These are phyloP conservation scores for Naja naja DNA, from an alignment of 2,113 vertebrate species.

Conservation along the genomic window DNA sequence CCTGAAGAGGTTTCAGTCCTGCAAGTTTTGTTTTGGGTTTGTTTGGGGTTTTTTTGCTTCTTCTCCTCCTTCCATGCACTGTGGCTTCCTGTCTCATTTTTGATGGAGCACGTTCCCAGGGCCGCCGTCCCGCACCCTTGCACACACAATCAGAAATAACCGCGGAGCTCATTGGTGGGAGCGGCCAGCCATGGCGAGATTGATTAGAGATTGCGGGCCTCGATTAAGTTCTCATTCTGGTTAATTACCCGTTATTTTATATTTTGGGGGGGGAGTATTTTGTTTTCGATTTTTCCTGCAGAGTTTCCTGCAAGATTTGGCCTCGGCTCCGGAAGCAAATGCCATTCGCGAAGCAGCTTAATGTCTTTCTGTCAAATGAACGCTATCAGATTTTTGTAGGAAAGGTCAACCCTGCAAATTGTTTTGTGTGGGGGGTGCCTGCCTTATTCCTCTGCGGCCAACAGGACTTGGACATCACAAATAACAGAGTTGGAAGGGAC, in stretches of 20 bases:
- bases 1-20: not conserved
- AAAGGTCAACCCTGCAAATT: constrained; percentile 15
- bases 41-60: too few relatives aligned
- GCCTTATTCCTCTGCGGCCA: constrained; percentile 17
- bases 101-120: constrained; percentile 44
- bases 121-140: constrained; percentile 10
- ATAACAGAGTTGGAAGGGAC: not conserved
- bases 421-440: not conserved
- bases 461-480: not conserved
- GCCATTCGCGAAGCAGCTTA: fast-evolving
- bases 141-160: constrained; percentile 59
- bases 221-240: constrained; percentile 49
- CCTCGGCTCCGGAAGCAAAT: fast-evolving
- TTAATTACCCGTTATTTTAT: constrained; percentile 60
- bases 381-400: constrained; percentile 28
- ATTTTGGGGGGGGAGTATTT: not conserved
- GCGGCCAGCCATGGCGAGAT: constrained; percentile 43
- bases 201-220: constrained; percentile 54
- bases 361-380: constrained; percentile 17
- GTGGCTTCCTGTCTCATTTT: constrained; percentile 34
- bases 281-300: not conserved
- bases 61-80: constrained; percentile 14
- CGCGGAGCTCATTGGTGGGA: constrained; percentile 48
- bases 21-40: not conserved
- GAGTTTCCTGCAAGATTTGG: constrained; percentile 1